Base-by-base conservation (phyloP, 1,140 invertebrate species). In the Goniozus legneri region DNA sequence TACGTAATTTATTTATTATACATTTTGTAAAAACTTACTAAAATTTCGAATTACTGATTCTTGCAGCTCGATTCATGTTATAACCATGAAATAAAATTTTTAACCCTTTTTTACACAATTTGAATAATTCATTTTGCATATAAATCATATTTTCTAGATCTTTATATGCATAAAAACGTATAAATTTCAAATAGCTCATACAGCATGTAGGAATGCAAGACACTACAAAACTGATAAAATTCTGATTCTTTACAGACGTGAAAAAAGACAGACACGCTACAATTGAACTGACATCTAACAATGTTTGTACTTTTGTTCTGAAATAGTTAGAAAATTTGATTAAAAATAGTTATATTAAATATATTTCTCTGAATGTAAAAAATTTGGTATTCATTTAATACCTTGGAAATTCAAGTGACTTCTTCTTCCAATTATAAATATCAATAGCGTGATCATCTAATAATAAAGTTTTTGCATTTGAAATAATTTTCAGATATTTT, bases 371-470 rank as follows among this genome's bases (percentile, higher is more conserved):
- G 19, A 36, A 24, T 20, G 31, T 8, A 20, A 8, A 34, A n/a
- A 37, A 20, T 19, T 37, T 24, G 36, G 4, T 33, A 22, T 8
- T 36, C 12, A 16, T 39, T 3, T 8, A 21, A 24, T 24, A 31
- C 13, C 3, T 16, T 19, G 8, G 24, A 12, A 38, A 33, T 6
- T 6, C 10, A 27, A 6, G 4, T 27, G 24, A 55, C 37, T 51
- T 50, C 59, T 57, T 63, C 68, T 44, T 60, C 50, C 48, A 62
- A 38, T 39, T 50, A 20, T 20, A 22, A 47, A 74, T 64, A 3
- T 31, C 43, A 32, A 7, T 47, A 36, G 55, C 52, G 58, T 76
- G 71, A 58, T 76, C 71, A 43, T 64, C 65, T n/a, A 73, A 52
- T 13, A 75, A 56, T 13, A 75, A 56, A 41, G 62, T 39, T 31